Evolutionary conservation across 2,888 invertebrate genomes (phyloP).

Genomic region (Ophion ventricosus): DNA sequence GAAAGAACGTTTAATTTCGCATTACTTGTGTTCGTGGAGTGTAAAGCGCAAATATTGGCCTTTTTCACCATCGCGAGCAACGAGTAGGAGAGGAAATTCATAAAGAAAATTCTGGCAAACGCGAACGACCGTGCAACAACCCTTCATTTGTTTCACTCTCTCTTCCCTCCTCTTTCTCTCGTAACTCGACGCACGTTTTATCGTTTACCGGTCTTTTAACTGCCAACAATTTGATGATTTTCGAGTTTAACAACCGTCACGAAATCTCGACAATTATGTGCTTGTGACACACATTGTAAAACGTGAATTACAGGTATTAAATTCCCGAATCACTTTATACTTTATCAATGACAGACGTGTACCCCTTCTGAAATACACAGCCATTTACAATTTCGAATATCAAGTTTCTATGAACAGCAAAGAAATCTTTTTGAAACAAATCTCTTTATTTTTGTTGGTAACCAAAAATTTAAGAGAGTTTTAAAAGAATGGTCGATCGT

Average conservation of each 20-base stretch:
- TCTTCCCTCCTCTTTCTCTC: background rate
- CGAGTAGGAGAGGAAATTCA: background rate
- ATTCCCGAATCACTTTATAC: conserved; percentile 13
- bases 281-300: conserved; percentile 45
- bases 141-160: conserved; percentile 47
- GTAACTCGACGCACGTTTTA: conserved; percentile 50
- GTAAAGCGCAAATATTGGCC: conserved; percentile 7
- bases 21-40: background rate
- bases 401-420: background rate
- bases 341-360: background rate
- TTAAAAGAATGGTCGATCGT: conserved; percentile 50
- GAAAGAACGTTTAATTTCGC: background rate
- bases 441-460: background rate
- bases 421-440: background rate
- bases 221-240: conserved; percentile 61
- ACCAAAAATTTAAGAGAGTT: conserved; percentile 25
- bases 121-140: conserved; percentile 56
- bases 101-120: conserved; percentile 34
- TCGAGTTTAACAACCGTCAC: conserved; percentile 61
- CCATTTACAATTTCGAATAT: background rate
- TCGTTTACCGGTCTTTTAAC: conserved; percentile 57
- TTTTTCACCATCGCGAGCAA: background rate
- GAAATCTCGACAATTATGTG: conserved; percentile 49
- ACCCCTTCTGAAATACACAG: background rate
- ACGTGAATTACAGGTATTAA: conserved; percentile 7